Evolutionary conservation across 2,113 vertebrate genomes (phyloP).

Genomic region (Rhinoderma darwinii): DNA sequence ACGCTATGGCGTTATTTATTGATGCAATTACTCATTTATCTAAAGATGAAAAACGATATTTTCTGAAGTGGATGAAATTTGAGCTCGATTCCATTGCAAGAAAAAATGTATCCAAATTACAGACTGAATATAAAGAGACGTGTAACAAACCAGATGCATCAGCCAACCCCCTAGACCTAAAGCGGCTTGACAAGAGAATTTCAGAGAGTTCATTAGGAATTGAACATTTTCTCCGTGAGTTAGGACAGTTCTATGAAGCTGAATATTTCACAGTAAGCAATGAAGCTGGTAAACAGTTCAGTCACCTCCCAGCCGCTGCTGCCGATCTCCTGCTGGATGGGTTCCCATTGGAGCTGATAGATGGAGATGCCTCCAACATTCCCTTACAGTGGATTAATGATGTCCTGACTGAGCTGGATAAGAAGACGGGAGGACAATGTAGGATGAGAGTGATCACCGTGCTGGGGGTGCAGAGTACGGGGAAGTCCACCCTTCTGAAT

Average conservation of each 20-base stretch:
- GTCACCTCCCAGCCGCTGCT: conserved; percentile 54
- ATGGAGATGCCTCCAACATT: conserved; percentile 77
- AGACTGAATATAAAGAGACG: conserved; percentile 41
- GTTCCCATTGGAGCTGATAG: conserved; percentile 79
- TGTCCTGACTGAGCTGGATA: conserved; percentile 69
- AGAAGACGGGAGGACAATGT: conserved; percentile 66
- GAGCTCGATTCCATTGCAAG: conserved; percentile 58
- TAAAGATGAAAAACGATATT: conserved; percentile 60
- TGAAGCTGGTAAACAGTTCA: background rate
- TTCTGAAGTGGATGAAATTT: conserved; percentile 68
- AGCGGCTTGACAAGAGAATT: conserved; percentile 57
- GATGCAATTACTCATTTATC: conserved; percentile 60
- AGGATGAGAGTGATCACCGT: conserved; percentile 75
- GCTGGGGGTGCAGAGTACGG: conserved; percentile 79
- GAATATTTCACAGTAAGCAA: conserved; percentile 61
- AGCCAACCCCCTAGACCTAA: background rate
- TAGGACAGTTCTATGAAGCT: conserved; percentile 81
- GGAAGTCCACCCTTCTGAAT: conserved; percentile 80
- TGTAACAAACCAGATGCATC: background rate
- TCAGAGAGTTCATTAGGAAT: conserved; percentile 73
- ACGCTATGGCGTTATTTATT: conserved; percentile 63
- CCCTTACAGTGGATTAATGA: conserved; percentile 78
- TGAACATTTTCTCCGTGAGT: conserved; percentile 80
- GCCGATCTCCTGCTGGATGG: conserved; percentile 74
- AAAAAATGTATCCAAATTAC: conserved; percentile 16